Percentiles rank a stretch among this genome's conserved stretches.
phyloP scores from a whole-genome alignment of 2,888 invertebrate species.

The Plagodis dolabraria region DNA sequence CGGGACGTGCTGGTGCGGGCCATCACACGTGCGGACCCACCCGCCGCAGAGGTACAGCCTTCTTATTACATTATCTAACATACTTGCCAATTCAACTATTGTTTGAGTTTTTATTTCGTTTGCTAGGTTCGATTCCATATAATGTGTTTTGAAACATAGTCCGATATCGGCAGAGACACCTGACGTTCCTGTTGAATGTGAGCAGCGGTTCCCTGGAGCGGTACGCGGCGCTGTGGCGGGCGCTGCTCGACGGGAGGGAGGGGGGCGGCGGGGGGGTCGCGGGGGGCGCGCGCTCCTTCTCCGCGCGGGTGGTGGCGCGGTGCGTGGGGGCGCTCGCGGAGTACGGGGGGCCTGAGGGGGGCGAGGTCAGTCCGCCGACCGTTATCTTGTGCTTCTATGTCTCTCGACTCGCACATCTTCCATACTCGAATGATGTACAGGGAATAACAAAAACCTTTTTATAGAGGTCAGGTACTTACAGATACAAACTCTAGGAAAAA shows the following conservation, averaged over 20 bases:
- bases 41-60: background rate
- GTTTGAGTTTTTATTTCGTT: too few species aligned
- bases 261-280: background rate
- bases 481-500: too few species aligned
- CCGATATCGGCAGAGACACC: background rate
- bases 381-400: too few species aligned
- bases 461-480: too few species aligned
- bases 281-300: background rate
- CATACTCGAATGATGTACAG: too few species aligned
- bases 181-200: conserved; percentile 27
- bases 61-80: too few species aligned
- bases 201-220: conserved; percentile 17
- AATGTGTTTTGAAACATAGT: too few species aligned
- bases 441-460: too few species aligned
- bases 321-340: background rate
- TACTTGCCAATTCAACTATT: too few species aligned
- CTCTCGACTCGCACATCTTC: too few species aligned
- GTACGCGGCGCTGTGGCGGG: conserved; percentile 27
- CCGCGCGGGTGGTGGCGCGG: background rate
- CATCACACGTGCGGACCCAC: too few species aligned
- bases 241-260: conserved; percentile 3
- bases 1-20: background rate
- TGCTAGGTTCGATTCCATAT: too few species aligned
- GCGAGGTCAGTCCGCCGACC: conserved; percentile 1
- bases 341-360: background rate